These are phyloP conservation scores for Corvus moneduloides DNA, from an alignment of 2,113 vertebrate species.

Conservation along the genomic window DNA sequence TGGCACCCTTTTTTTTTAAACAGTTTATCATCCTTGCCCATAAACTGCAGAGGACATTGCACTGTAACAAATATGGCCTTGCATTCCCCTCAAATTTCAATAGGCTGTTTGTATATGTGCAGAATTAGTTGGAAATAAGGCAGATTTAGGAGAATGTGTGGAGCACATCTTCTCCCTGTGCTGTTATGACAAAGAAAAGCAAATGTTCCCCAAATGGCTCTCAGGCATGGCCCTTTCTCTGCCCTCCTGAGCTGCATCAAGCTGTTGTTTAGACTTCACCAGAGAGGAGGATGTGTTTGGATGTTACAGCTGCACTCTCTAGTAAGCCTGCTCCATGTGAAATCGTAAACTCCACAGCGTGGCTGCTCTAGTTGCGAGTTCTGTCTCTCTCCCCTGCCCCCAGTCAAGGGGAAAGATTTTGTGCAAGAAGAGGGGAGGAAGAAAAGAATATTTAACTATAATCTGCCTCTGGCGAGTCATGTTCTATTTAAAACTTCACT, in stretches of 20 bases:
- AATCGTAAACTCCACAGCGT: not conserved
- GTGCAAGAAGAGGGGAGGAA: not conserved
- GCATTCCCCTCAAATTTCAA: not conserved
- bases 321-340: not conserved
- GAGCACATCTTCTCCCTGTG: not conserved
- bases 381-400: not conserved
- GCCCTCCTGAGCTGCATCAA: not conserved
- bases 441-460: not conserved
- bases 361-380: not conserved
- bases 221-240: not conserved
- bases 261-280: not conserved
- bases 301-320: not conserved
- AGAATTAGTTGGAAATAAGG: not conserved
- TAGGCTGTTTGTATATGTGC: not conserved
- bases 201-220: not conserved
- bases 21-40: not conserved
- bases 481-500: conserved; percentile 1
- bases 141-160: not conserved
- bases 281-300: not conserved
- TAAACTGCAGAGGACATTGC: not conserved
- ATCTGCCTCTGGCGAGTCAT: conserved; percentile 19
- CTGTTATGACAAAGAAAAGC: not conserved
- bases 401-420: not conserved
- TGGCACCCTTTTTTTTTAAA: not conserved
- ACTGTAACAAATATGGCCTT: not conserved